phyloP scores from a whole-genome alignment of 2,113 vertebrate species.

The Phocoena sinus region DNA sequence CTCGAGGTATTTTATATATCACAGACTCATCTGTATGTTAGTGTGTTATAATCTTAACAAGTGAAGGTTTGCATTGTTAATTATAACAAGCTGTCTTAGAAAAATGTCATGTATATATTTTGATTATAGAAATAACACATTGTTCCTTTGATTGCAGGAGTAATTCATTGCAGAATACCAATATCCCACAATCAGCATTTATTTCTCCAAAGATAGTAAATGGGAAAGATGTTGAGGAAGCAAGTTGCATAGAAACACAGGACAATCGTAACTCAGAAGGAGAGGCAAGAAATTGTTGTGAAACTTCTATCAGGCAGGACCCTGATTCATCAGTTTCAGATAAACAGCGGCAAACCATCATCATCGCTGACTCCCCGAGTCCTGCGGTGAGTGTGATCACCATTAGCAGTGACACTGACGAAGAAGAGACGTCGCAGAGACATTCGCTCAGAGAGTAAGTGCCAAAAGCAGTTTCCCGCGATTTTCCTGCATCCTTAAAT shows the following conservation, averaged over 20 bases:
- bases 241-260: slow-evolving; percentile 82
- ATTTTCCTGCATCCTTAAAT: not conserved
- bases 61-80: slow-evolving; percentile 8
- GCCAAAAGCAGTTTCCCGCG: too few relatives aligned
- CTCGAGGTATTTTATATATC: not conserved
- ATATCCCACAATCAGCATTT: slow-evolving; percentile 89
- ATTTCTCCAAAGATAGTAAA: slow-evolving; percentile 93
- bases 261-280: slow-evolving; percentile 80
- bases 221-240: slow-evolving; percentile 86
- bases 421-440: slow-evolving; percentile 83
- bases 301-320: slow-evolving; percentile 72
- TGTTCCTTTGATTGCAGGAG: slow-evolving; percentile 81
- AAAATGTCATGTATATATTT: slow-evolving; percentile 18
- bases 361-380: slow-evolving; percentile 90
- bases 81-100: slow-evolving; percentile 22
- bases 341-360: slow-evolving; percentile 89
- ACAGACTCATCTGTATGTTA: not conserved
- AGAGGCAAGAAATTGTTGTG: slow-evolving; percentile 81
- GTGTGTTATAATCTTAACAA: not conserved
- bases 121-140: slow-evolving; percentile 29
- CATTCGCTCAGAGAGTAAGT: slow-evolving; percentile 92
- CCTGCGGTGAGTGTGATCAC: slow-evolving; percentile 95
- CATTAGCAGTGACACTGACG: slow-evolving; percentile 96
- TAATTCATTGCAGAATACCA: slow-evolving; percentile 89
- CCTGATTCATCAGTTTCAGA: slow-evolving; percentile 80